These are phyloP conservation scores for Tupaia chinensis DNA, from an alignment of 2,113 vertebrate species.

Conservation along the genomic window DNA sequence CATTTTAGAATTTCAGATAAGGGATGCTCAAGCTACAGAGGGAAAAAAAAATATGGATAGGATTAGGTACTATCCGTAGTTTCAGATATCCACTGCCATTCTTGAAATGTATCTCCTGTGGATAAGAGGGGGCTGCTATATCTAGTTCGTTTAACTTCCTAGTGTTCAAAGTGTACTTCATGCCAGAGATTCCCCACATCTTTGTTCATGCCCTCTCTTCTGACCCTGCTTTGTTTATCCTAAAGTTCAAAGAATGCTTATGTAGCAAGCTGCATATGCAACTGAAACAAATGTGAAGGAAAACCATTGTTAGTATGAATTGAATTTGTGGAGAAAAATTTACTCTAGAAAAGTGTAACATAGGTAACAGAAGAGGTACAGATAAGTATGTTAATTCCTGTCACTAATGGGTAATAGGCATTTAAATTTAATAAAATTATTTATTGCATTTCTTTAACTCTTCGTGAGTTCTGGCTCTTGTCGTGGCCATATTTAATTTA, in stretches of 20 bases:
- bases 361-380: not conserved
- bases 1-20: no score
- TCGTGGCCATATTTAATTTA: slow-evolving; percentile 22
- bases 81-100: no score
- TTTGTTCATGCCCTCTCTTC: not conserved
- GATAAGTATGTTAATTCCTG: not conserved
- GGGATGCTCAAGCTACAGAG: no score
- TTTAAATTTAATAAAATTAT: slow-evolving; percentile 27
- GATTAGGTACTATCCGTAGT: no score
- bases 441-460: slow-evolving; percentile 38
- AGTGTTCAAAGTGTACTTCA: not conserved
- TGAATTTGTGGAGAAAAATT: slow-evolving; percentile 36
- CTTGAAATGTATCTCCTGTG: no score
- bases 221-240: not conserved
- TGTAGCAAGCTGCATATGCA: not conserved
- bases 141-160: slow-evolving; percentile 21
- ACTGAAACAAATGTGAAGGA: slow-evolving; percentile 20
- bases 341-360: not conserved
- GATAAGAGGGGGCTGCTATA: no score
- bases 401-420: slow-evolving; percentile 4
- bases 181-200: not conserved
- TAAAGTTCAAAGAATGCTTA: not conserved
- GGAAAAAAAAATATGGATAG: no score
- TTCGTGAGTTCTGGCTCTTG: slow-evolving; percentile 11
- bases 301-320: slow-evolving; percentile 32